Evolutionary conservation across 2,888 invertebrate species (phyloP).

Genomic region (Drosophila subsilvestris): DNA sequence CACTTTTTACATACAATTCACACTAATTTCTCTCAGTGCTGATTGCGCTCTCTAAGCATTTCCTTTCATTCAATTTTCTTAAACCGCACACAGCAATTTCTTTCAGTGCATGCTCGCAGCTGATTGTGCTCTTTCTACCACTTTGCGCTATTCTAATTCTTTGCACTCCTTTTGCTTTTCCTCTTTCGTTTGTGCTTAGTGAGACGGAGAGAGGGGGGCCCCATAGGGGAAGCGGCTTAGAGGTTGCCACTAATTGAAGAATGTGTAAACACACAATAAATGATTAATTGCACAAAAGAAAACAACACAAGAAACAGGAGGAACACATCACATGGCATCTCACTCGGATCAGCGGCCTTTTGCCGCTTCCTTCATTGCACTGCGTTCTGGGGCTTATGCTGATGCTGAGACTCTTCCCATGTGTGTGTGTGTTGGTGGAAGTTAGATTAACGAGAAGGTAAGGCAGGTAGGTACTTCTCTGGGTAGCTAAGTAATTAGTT

Average conservation of each 20-base stretch:
- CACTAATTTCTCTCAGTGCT: conserved; percentile 11
- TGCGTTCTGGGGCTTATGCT: conserved; percentile 26
- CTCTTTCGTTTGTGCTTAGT: conserved; percentile 6
- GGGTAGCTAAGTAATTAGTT: background rate
- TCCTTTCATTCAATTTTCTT: background rate
- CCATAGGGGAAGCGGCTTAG: conserved; percentile 26
- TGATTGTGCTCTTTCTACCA: conserved; percentile 33
- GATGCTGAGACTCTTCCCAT: conserved; percentile 28
- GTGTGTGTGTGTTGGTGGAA: conserved; percentile 4
- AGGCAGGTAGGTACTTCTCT: background rate
- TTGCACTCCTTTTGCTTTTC: conserved; percentile 30
- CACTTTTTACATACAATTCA: background rate
- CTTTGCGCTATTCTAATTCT: conserved; percentile 22
- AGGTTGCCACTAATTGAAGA: conserved; percentile 60
- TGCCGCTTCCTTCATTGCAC: conserved; percentile 47
- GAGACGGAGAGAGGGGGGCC: conserved; percentile 2
- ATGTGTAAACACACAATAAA: conserved; percentile 70
- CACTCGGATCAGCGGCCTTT: conserved; percentile 25
- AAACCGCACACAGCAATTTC: background rate
- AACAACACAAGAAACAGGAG: conserved; percentile 3
- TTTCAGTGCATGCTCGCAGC: conserved; percentile 14
- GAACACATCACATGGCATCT: background rate
- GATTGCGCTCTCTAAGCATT: conserved; percentile 27
- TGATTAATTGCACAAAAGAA: conserved; percentile 54
- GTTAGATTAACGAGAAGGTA: background rate